Conservation (phyloP, 2,888 invertebrate genomes). For the Melipona beecheii region DNA sequence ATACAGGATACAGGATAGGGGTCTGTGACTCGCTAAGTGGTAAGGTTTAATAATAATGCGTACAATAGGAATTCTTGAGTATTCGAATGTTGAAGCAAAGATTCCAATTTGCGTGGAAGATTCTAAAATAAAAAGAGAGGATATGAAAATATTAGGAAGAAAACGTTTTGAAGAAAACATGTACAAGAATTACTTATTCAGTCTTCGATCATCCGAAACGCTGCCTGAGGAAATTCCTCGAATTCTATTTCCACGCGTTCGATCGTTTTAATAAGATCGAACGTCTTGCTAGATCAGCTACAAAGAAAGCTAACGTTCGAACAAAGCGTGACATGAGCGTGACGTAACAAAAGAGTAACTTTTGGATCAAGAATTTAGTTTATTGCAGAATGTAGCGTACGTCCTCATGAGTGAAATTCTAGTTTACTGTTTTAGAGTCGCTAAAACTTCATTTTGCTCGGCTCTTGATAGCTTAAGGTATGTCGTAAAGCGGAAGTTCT, state of each 20-base stretch:
- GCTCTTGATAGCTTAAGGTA: neutral
- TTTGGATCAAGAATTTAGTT: neutral
- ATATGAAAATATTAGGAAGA: no score
- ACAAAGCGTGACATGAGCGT: neutral
- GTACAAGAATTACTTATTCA: no score
- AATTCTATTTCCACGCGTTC: neutral
- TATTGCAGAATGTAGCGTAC: neutral
- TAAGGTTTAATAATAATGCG: no score
- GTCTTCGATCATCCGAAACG: neutral
- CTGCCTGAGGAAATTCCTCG: neutral
- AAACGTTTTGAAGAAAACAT: no score
- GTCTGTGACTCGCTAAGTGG: no score
- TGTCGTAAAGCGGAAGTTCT: neutral
- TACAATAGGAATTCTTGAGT: no score
- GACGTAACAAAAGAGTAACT: neutral
- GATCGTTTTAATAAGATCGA: neutral
- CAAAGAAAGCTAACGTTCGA: no score
- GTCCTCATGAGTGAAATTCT: neutral
- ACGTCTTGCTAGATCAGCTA: neutral
- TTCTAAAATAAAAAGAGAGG: no score
- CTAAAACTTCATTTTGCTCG: neutral
- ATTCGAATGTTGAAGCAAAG: no score
- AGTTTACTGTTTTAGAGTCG: neutral
- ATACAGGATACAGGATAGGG: no score
- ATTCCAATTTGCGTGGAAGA: no score